Conservation (phyloP, 2,888 invertebrate species). For the Scaptomyza tumidula region DNA sequence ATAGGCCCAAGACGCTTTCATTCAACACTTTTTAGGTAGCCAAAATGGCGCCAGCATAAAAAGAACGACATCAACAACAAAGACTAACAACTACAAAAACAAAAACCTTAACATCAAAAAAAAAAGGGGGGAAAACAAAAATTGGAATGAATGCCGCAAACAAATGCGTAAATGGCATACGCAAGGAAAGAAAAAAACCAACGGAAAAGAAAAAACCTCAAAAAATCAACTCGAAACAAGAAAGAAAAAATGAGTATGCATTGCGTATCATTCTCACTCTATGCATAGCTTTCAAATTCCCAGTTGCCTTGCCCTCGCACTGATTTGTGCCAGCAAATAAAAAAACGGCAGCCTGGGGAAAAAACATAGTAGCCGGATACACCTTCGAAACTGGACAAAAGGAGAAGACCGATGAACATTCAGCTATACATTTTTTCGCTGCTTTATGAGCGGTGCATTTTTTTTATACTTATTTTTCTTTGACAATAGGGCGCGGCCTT, state of each 20-base stretch:
- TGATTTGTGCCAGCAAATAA: slow-evolving; percentile 40
- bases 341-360: slow-evolving; percentile 16
- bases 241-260: slow-evolving; percentile 27
- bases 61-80: slow-evolving; percentile 41
- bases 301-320: slow-evolving; percentile 36
- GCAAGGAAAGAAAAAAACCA: slow-evolving; percentile 63
- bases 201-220: slow-evolving; percentile 21
- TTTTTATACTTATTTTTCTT: slow-evolving; percentile 18
- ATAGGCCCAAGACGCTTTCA: slow-evolving; percentile 77
- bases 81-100: slow-evolving; percentile 8
- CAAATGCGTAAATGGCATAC: slow-evolving; percentile 56
- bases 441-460: slow-evolving; percentile 45
- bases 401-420: slow-evolving; percentile 30
- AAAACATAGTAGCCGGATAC: slow-evolving; percentile 14
- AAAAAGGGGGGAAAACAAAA: slow-evolving; percentile 12
- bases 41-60: slow-evolving; percentile 74
- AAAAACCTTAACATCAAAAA: slow-evolving; percentile 7
- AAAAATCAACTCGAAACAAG: slow-evolving; percentile 1
- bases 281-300: slow-evolving; percentile 44
- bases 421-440: slow-evolving; percentile 30
- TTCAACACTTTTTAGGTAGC: slow-evolving; percentile 76
- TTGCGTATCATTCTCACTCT: slow-evolving; percentile 28
- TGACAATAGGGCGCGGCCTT: slow-evolving; percentile 24
- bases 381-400: slow-evolving; percentile 48
- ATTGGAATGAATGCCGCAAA: slow-evolving; percentile 54